These are phyloP conservation scores for Drosophila imparisetae DNA, from an alignment of 2,888 invertebrate genomes.

Conservation along the genomic window DNA sequence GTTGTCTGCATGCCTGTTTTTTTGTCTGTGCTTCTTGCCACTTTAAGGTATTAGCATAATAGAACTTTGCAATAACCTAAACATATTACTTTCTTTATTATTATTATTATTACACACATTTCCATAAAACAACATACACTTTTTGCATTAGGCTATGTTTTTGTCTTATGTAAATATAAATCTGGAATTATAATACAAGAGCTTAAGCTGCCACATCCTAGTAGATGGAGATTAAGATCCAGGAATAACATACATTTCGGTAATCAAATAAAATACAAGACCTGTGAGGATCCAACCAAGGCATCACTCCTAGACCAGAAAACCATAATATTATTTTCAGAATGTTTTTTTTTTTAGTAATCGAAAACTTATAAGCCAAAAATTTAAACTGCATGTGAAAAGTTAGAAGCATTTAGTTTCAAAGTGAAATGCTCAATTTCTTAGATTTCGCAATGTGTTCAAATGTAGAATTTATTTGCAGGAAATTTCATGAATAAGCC, in stretches of 20 bases:
- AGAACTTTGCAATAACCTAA: not conserved
- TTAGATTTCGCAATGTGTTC: not conserved
- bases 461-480: not conserved
- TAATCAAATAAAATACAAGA: not conserved
- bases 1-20: constrained; percentile 11
- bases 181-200: not conserved
- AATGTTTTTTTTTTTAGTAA: not conserved
- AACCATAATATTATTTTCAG: not conserved
- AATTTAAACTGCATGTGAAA: not conserved
- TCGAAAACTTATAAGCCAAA: not conserved
- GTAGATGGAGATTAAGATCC: not conserved
- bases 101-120: not conserved
- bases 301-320: not conserved
- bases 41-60: not conserved
- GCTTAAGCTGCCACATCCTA: not conserved
- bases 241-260: not conserved
- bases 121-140: not conserved
- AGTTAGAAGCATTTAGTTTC: not conserved
- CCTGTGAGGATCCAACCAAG: not conserved
- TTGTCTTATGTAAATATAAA: not conserved
- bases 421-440: not conserved
- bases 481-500: constrained; percentile 2
- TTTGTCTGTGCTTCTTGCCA: not conserved
- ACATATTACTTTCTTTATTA: not conserved
- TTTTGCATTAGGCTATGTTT: not conserved